Conservation (phyloP, 2,113 vertebrate species). For the Oreotrochilus melanogaster region DNA sequence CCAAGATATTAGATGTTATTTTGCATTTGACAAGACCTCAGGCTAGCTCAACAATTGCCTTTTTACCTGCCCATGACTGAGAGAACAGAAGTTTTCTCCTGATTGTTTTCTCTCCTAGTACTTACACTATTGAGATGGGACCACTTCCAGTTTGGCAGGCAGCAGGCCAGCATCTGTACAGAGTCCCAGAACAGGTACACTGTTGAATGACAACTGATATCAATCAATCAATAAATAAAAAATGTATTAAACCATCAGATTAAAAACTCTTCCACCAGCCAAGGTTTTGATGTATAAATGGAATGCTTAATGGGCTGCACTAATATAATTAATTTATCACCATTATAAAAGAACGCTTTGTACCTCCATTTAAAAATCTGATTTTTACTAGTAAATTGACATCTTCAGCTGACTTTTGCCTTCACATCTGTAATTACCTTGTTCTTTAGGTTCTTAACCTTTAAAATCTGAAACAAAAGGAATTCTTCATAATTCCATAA, state of each 20-base stretch:
- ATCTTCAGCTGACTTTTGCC: neutral
- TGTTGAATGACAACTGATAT: conserved; percentile 11
- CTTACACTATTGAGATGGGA: neutral
- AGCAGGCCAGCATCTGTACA: conserved; percentile 25
- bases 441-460: neutral
- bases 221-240: neutral
- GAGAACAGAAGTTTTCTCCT: neutral
- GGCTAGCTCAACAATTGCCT: neutral
- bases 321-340: conserved; percentile 22
- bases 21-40: conserved; percentile 16
- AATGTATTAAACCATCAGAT: conserved; percentile 25
- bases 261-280: neutral
- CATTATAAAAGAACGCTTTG: conserved; percentile 37
- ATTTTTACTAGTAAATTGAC: neutral
- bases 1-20: conserved; percentile 15
- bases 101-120: neutral
- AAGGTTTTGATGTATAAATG: conserved; percentile 19
- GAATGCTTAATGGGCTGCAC: neutral
- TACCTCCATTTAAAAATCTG: neutral
- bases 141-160: conserved; percentile 20
- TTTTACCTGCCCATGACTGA: neutral
- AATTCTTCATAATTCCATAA: neutral
- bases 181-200: conserved; percentile 3
- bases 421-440: neutral
- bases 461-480: neutral